Evolutionary conservation across 2,113 vertebrate genomes (phyloP).

Genomic region (Anoura caudifer): DNA sequence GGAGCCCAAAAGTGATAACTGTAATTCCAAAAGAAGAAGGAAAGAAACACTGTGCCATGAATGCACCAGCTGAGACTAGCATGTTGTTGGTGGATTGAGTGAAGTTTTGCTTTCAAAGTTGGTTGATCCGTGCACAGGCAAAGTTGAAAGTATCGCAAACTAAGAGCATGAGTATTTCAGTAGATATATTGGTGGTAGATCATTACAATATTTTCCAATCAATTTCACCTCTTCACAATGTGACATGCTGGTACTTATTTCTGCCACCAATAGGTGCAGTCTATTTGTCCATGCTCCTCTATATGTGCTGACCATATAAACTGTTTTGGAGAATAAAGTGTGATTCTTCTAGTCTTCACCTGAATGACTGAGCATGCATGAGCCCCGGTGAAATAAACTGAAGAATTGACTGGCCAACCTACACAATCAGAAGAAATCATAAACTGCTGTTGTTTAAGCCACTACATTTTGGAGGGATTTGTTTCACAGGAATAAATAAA

Average conservation of each 20-base stretch:
- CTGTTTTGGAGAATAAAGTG: not conserved
- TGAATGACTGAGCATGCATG: not conserved
- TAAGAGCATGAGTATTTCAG: not conserved
- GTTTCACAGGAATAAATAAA: not conserved
- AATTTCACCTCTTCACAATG: not conserved
- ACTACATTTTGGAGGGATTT: not conserved
- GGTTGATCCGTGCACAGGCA: not conserved
- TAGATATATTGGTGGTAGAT: not conserved
- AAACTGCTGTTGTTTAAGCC: not conserved
- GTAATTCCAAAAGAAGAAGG: conserved; percentile 64
- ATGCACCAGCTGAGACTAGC: conserved; percentile 72
- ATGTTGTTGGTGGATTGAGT: conserved; percentile 16
- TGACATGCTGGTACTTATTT: not conserved
- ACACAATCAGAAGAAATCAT: not conserved
- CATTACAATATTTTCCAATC: not conserved
- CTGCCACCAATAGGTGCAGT: not conserved
- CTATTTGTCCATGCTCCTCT: not conserved
- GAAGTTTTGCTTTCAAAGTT: not conserved
- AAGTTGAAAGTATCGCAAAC: not conserved
- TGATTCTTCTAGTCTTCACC: not conserved
- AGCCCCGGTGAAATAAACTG: not conserved
- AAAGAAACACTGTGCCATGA: conserved; percentile 64
- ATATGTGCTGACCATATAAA: not conserved
- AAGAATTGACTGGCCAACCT: not conserved
- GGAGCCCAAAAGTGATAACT: conserved; percentile 76